phyloP scores from a whole-genome alignment of 2,888 invertebrate species.

The Caenorhabditis sinica region DNA sequence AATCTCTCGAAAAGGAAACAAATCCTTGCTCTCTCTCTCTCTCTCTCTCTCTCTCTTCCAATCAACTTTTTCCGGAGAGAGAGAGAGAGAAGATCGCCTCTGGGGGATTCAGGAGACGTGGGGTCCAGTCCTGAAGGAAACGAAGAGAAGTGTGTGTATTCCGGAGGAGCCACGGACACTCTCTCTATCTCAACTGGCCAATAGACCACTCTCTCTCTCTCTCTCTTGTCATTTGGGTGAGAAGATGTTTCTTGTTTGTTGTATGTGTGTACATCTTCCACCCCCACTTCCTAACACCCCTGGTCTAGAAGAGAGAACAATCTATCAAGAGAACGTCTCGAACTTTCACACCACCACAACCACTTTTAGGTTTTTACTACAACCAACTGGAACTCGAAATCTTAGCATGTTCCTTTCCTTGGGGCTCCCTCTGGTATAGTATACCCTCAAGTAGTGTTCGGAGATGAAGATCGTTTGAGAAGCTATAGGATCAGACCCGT shows the following conservation, averaged over 20 bases:
- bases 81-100: constrained; percentile 55
- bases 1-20: constrained; percentile 53
- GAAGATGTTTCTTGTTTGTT: constrained; percentile 49
- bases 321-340: constrained; percentile 31
- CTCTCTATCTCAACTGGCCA: constrained; percentile 21
- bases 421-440: not conserved
- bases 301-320: constrained; percentile 8
- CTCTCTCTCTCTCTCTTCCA: constrained; percentile 46
- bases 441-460: not conserved
- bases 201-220: constrained; percentile 30
- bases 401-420: not conserved
- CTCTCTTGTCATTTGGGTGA: constrained; percentile 43
- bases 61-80: constrained; percentile 52
- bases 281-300: constrained; percentile 43
- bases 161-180: constrained; percentile 32
- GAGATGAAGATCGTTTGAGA: too few relatives aligned
- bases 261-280: constrained; percentile 36
- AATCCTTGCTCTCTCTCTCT: constrained; percentile 47
- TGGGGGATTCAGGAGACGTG: constrained; percentile 49
- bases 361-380: not conserved
- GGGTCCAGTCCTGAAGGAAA: constrained; percentile 28
- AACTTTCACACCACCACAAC: constrained; percentile 1
- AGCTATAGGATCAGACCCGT: too few relatives aligned
- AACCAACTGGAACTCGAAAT: not conserved
- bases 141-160: constrained; percentile 53